Evolutionary conservation across 2,888 invertebrate species (phyloP).

Genomic region (Diarsia mendica): DNA sequence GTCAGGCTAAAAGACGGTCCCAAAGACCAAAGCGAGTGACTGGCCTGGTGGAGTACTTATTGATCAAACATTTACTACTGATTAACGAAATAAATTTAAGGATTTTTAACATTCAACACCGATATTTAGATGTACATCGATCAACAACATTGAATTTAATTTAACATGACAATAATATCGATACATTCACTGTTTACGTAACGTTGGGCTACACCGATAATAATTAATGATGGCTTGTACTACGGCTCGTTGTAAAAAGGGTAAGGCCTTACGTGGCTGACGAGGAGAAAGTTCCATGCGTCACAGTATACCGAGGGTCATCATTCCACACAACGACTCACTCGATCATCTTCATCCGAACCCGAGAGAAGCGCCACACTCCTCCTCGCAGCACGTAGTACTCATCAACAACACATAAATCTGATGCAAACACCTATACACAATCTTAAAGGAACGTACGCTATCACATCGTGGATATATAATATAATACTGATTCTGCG

Average conservation of each 20-base stretch:
- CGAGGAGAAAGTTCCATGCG: neutral
- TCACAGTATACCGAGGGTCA: slow-evolving; percentile 48
- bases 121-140: slow-evolving; percentile 66
- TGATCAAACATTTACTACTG: slow-evolving; percentile 43
- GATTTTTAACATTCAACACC: slow-evolving; percentile 61
- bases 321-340: slow-evolving; percentile 58
- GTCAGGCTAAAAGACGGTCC: slow-evolving; percentile 42
- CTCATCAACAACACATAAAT: slow-evolving; percentile 41
- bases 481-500: slow-evolving; percentile 62
- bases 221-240: slow-evolving; percentile 24
- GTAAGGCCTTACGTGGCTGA: slow-evolving; percentile 1
- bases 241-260: slow-evolving; percentile 15
- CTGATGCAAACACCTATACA: slow-evolving; percentile 48
- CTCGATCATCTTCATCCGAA: slow-evolving; percentile 43
- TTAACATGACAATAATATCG: slow-evolving; percentile 53
- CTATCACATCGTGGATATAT: slow-evolving; percentile 61
- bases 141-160: slow-evolving; percentile 65
- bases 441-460: slow-evolving; percentile 60
- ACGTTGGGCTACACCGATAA: slow-evolving; percentile 39
- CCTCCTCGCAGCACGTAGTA: slow-evolving; percentile 22
- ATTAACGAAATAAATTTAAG: slow-evolving; percentile 38
- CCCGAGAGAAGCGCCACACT: slow-evolving; percentile 7
- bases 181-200: slow-evolving; percentile 48
- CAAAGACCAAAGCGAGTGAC: slow-evolving; percentile 35
- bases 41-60: slow-evolving; percentile 52